phyloP scores from a whole-genome alignment of 2,888 invertebrate species.

The Pseudococcus jackbeardsleyi region DNA sequence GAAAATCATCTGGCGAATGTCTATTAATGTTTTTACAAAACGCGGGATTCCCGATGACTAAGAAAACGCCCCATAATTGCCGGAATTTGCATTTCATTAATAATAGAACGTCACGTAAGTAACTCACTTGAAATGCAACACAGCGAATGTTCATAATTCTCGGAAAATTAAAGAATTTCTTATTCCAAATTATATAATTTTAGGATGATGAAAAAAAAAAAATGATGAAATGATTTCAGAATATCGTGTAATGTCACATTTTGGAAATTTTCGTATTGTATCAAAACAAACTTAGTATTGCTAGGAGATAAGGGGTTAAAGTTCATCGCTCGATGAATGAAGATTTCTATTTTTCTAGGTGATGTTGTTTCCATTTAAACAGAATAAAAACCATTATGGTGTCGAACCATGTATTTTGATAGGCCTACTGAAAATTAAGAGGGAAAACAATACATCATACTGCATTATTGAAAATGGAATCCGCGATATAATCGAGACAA shows the following conservation, averaged over 20 bases:
- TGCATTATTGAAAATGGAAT: not conserved
- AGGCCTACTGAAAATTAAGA: not conserved
- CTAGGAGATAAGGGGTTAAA: not conserved
- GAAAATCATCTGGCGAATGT: not conserved
- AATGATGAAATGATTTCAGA: not conserved
- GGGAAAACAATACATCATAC: not conserved
- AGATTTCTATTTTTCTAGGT: too few species aligned
- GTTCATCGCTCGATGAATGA: not conserved
- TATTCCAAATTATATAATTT: not conserved
- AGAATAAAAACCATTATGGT: not conserved
- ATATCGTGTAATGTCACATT: not conserved
- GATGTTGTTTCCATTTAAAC: not conserved
- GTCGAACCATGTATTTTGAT: not conserved
- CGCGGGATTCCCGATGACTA: not conserved
- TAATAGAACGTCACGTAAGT: not conserved
- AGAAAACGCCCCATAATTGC: not conserved
- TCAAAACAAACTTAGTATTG: too few species aligned
- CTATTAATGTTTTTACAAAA: not conserved
- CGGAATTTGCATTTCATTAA: not conserved
- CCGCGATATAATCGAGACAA: not conserved
- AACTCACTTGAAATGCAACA: not conserved
- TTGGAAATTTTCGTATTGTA: not conserved
- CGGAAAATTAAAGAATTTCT: not conserved
- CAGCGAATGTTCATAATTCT: not conserved
- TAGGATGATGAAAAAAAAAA: too few species aligned